Evolutionary conservation across 1,140 invertebrate species (phyloP).

Genomic region (Atopsyche davidsoni): DNA sequence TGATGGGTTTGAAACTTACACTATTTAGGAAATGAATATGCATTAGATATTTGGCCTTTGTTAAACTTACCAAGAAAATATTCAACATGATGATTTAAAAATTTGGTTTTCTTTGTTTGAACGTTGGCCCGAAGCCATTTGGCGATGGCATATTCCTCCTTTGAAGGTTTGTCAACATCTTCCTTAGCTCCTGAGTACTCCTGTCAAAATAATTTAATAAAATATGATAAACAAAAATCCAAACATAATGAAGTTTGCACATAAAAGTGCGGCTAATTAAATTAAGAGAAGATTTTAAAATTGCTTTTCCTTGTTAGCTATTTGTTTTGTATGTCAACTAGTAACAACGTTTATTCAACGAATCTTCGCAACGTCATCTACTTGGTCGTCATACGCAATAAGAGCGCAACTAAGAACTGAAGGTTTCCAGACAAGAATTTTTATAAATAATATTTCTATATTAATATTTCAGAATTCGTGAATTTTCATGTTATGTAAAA

Average conservation of each 20-base stretch:
- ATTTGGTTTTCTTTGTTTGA: slow-evolving; percentile 90
- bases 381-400: slow-evolving; percentile 18
- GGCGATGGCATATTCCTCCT: slow-evolving; percentile 88
- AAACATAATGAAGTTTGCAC: neutral
- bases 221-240: neutral
- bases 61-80: slow-evolving; percentile 82
- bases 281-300: no score
- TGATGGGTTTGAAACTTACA: no score
- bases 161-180: slow-evolving; percentile 68
- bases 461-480: slow-evolving; percentile 19
- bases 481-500: slow-evolving; percentile 15
- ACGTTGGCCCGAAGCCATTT: slow-evolving; percentile 92
- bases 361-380: slow-evolving; percentile 22
- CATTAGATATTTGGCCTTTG: neutral
- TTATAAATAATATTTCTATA: neutral
- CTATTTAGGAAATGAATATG: neutral
- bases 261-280: neutral
- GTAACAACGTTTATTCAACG: neutral
- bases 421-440: neutral
- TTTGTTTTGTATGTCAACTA: neutral
- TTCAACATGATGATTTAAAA: slow-evolving; percentile 91
- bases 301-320: no score
- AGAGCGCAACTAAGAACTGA: neutral
- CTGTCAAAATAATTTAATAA: slow-evolving; percentile 41
- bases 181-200: slow-evolving; percentile 50